Base-by-base conservation (phyloP, 2,113 vertebrate genomes). In the Empidonax alnorum region DNA sequence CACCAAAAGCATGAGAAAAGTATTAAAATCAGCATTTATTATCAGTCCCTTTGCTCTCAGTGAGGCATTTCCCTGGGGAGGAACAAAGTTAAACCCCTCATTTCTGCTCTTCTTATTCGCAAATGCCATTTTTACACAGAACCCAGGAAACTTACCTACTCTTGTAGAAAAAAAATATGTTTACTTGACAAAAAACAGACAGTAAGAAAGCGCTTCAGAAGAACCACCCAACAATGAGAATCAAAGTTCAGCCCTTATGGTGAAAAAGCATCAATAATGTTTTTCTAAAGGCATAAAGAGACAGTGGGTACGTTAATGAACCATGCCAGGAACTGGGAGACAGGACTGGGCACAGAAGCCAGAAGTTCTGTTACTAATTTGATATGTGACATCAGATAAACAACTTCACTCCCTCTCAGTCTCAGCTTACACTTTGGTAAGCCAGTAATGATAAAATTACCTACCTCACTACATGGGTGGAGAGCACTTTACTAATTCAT, bases 401-500 rank as follows among this genome's bases (percentile, higher is more conserved):
- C 56, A 87, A 49, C 58, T 83, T 92, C 83, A 89, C 8, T 78
- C n/a, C 18, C 52, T 31, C 50, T 78, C 44, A 46, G 88, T 92
- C 69, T 97, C 93, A 87, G 31, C 37, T 96, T 95, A 94, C 90
- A 24, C 88, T 94, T 81, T 15, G 75, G 85, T 72, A 89, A 95
- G 39, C 53, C 42, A 24, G 58, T 94, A 90, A 93, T 78, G 90
- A 89, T 94, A 96, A 95, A 95, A 78, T 93, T 92, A 94, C 92
- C 92, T 92, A 77, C 49, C 73, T 79, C 73, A 31, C 92, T 79
- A 87, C 66, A 84, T 27, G 50, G 80, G 83, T 68, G 56, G 88
- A 90, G 90, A 94, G 19, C 1, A 3, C 46, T 89, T 96, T 46
- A 96, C 42, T 92, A 95, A 97, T 96, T 96, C 84, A 96, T 72